Evolutionary conservation across 2,797 vertebrate species (phyloP), one percentile per base, ranked within the genome.

Genomic region (Tapera naevia): DNA sequence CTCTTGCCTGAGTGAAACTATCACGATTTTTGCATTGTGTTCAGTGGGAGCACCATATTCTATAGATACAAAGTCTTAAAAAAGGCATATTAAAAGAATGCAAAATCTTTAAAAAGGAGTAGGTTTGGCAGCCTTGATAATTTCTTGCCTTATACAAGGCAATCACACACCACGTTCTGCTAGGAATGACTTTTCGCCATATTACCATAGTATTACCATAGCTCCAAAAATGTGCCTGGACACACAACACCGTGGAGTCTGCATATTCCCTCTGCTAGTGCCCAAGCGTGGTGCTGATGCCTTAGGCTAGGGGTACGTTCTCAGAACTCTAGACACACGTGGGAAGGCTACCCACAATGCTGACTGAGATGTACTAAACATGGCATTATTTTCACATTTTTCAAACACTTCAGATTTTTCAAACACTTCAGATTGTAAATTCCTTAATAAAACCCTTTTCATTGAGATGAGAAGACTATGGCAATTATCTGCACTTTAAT

Each of bases 181-280:
- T 28, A 2, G 2, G 11, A 18, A 32, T 23, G 30, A 25, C 45
- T 22, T 30, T 10, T 13, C 30, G 21, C 32, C 15, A 7, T n/a
- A n/a, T n/a, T n/a, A n/a, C n/a, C n/a, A n/a, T n/a, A n/a, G 35
- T 35, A 6, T 27, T 56, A 19, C 58, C 30, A 9, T 1, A 23
- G 67, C 60, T 66, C 32, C 48, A 5, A 3, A 7, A 22, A 5
- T 24, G 5, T 3, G 11, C 8, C 39, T n/a, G 27, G 58, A 18
- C 45, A 17, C 45, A 9, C 2, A 3, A 19, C 1, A 5, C 1
- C 5, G 2, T 4, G 37, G 6, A 10, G 46, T 6, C 35, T 5
- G 35, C 16, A 10, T 2, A 72, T 27, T 4, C 67, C 2, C 58
- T 3, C 46, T 32, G 66, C 60, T 27, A 2, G 8, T 4, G 67